Evolutionary conservation across 2,797 vertebrate genomes (phyloP), one percentile per base, ranked within the genome.

Genomic region (Sebastes itinus): DNA sequence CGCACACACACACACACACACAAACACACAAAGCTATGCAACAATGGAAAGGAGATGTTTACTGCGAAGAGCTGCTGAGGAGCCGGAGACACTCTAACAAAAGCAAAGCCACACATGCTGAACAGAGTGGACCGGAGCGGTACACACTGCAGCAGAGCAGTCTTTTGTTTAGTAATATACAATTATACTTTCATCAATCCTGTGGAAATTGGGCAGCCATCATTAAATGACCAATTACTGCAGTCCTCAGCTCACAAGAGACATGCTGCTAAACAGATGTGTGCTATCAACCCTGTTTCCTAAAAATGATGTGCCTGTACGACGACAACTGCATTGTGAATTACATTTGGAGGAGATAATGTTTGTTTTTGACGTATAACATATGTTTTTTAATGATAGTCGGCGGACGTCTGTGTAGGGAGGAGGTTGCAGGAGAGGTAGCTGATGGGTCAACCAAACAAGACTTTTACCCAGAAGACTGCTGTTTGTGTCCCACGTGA

Each of bases 301-400:
- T n/a, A 52, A 52, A 52, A 52, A n/a, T 1, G 0, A 52, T 10
- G 8, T n/a, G 0, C 49, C 20, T 0, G 14, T 52, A 52, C 42
- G 20, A n/a, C 20, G 8, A 52, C 49, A 0, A 46, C 2, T 52
- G 49, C 20, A 52, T 52, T n/a, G 20, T 52, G 49, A 52, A 52
- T 52, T 52, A 52, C 7, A n/a, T n/a, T 52, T n/a, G 0, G 8
- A 52, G 4, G 20, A n/a, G 18, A 52, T 0, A n/a, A n/a, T 0
- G 20, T 52, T 5, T n/a, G 18, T n/a, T 52, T 52, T 52, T 52
- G 9, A 20, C 9, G 2, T 10, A n/a, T 52, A 2, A 10, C 14
- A 52, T n/a, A 52, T n/a, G 20, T 49, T 49, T 49, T 49, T 0
- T 20, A 49, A 49, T 49, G 42, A 49, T 49, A 49, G 42, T 18